These are phyloP conservation scores for Allacma fusca DNA, from an alignment of 2,888 invertebrate genomes.

Conservation along the genomic window DNA sequence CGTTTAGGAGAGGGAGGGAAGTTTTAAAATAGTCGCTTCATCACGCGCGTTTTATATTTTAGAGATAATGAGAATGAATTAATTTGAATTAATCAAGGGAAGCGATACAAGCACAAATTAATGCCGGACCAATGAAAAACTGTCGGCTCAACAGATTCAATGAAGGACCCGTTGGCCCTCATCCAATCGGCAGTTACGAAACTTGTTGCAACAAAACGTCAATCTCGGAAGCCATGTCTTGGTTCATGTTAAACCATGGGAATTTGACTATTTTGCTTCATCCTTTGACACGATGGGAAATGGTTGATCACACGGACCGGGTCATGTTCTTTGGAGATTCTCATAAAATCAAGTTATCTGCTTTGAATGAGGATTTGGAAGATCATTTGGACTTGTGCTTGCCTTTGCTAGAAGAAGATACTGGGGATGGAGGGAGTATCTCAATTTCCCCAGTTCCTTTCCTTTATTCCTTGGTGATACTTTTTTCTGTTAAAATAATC, in stretches of 20 bases:
- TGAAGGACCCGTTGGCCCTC: constrained; percentile 55
- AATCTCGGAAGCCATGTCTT: constrained; percentile 52
- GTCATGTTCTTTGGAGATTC: constrained; percentile 56
- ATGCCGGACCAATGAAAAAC: constrained; percentile 49
- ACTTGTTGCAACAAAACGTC: constrained; percentile 59
- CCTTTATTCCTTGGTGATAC: too few relatives aligned
- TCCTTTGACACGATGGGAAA: constrained; percentile 56
- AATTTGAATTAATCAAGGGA: constrained; percentile 39
- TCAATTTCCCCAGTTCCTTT: too few relatives aligned
- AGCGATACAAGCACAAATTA: constrained; percentile 53
- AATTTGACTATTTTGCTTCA: constrained; percentile 56
- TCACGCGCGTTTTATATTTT: too few relatives aligned
- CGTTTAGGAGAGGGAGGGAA: too few relatives aligned
- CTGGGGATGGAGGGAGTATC: too few relatives aligned
- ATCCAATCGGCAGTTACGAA: constrained; percentile 47
- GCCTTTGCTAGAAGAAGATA: constrained; percentile 38
- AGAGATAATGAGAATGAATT: too few relatives aligned
- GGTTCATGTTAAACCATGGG: constrained; percentile 57
- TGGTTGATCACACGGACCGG: constrained; percentile 54
- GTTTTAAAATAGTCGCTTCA: too few relatives aligned
- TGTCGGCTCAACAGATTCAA: constrained; percentile 56
- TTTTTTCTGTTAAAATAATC: too few relatives aligned
- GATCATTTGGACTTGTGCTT: constrained; percentile 53
- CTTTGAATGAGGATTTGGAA: constrained; percentile 49
- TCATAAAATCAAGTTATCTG: constrained; percentile 50